Percentiles rank a stretch among this genome's conserved stretches.
These are phyloP conservation scores for Lasioglossum lativentre DNA, from an alignment of 2,888 invertebrate species.

Conservation along the genomic window DNA sequence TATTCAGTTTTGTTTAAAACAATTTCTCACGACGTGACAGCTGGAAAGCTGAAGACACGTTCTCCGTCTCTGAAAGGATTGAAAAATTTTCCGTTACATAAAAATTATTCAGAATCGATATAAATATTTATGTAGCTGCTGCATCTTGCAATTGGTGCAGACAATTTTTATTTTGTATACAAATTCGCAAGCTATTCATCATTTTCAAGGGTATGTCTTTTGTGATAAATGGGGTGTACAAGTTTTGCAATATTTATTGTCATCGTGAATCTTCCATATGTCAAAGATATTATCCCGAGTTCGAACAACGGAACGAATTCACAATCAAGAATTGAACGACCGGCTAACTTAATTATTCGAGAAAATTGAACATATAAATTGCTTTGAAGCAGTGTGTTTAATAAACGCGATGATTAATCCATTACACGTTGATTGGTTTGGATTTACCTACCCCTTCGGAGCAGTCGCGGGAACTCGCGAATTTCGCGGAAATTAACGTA, in stretches of 20 bases:
- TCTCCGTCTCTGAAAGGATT: no score
- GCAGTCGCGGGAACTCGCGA: not conserved
- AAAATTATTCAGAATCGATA: not conserved
- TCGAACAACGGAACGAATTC: not conserved
- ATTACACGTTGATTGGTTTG: constrained; percentile 6
- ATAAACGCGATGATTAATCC: constrained; percentile 27
- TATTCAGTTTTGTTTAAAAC: no score
- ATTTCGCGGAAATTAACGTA: constrained; percentile 32
- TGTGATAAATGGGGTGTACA: not conserved
- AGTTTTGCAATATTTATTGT: not conserved
- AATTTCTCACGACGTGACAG: not conserved
- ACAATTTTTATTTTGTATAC: not conserved
- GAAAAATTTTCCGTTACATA: not conserved
- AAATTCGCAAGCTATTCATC: not conserved
- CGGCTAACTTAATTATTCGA: constrained; percentile 4
- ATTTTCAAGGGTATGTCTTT: not conserved
- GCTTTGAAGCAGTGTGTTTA: constrained; percentile 10
- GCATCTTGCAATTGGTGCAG: not conserved
- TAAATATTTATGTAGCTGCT: not conserved
- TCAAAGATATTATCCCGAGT: not conserved
- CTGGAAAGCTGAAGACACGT: not conserved
- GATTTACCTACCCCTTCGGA: not conserved
- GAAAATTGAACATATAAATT: not conserved
- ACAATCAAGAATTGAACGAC: not conserved
- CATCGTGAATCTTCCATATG: not conserved